A percentile compares a stretch with the other conserved stretches of the same genome.
Conservation (phyloP, 2,113 vertebrate genomes). For the Anser cygnoides region DNA sequence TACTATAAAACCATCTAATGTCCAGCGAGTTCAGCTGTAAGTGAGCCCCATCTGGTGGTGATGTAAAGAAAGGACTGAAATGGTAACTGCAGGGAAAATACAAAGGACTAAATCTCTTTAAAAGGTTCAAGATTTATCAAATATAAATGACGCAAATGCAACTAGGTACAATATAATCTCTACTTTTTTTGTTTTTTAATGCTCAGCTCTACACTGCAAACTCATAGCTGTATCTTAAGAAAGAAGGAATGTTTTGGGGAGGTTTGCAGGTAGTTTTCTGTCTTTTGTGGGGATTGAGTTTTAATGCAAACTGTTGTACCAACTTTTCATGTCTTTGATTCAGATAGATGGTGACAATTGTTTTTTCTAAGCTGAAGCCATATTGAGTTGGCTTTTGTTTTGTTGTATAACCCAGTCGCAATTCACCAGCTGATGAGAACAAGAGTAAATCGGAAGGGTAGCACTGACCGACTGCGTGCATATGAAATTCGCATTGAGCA, state of each 20-base stretch:
- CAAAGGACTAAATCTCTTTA: not conserved
- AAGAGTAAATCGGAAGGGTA: not conserved
- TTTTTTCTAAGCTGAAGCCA: not conserved
- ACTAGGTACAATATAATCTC: not conserved
- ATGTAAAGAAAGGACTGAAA: constrained; percentile 7
- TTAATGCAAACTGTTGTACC: not conserved
- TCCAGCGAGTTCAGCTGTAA: constrained; percentile 62
- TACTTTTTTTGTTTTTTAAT: not conserved
- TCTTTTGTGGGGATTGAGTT: not conserved
- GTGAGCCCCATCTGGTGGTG: constrained; percentile 79
- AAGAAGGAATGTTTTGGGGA: not conserved
- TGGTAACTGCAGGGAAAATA: not conserved
- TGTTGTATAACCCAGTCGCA: not conserved
- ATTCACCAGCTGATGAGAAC: not conserved
- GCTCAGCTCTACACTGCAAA: not conserved
- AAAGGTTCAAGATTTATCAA: not conserved
- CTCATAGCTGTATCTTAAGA: not conserved
- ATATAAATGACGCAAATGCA: not conserved
- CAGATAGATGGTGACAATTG: not conserved
- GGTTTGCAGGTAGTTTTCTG: not conserved
- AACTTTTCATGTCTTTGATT: not conserved
- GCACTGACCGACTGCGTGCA: not conserved
- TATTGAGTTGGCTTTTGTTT: not conserved
- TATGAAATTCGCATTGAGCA: not conserved
- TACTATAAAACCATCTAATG: not conserved